These are phyloP conservation scores for Erithacus rubecula DNA, from an alignment of 2,797 vertebrate species.

Conservation along the genomic window DNA sequence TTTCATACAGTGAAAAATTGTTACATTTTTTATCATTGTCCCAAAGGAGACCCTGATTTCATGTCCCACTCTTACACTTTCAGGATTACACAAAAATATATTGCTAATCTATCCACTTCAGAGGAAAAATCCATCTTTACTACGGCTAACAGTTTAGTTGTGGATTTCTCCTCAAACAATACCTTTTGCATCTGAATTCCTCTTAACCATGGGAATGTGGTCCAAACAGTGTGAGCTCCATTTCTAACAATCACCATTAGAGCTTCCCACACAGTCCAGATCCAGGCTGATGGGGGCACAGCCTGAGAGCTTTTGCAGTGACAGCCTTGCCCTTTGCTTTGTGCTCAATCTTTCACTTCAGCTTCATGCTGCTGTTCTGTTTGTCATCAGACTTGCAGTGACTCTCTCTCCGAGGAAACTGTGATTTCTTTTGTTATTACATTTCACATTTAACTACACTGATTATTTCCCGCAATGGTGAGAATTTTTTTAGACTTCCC, in stretches of 20 bases:
- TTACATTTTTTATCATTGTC: background rate
- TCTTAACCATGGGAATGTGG: background rate
- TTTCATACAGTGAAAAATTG: background rate
- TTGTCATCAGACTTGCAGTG: background rate
- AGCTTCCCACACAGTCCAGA: background rate
- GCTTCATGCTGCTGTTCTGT: background rate
- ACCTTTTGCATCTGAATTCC: background rate
- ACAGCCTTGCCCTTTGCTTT: background rate
- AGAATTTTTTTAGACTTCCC: constrained; percentile 19
- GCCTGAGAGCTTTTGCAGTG: background rate
- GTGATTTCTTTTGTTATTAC: background rate
- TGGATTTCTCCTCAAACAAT: background rate
- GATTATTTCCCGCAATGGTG: background rate
- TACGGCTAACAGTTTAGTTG: background rate
- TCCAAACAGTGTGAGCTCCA: background rate
- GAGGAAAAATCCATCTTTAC: background rate
- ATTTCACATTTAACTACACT: background rate
- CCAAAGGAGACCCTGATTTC: background rate
- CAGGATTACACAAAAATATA: background rate
- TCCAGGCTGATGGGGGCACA: background rate
- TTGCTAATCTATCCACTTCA: background rate
- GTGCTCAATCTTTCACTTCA: background rate
- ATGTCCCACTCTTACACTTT: background rate
- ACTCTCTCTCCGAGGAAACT: background rate
- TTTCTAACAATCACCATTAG: background rate